Base-by-base conservation (phyloP, 2,797 vertebrate species). In the Benthosema pterotum region DNA sequence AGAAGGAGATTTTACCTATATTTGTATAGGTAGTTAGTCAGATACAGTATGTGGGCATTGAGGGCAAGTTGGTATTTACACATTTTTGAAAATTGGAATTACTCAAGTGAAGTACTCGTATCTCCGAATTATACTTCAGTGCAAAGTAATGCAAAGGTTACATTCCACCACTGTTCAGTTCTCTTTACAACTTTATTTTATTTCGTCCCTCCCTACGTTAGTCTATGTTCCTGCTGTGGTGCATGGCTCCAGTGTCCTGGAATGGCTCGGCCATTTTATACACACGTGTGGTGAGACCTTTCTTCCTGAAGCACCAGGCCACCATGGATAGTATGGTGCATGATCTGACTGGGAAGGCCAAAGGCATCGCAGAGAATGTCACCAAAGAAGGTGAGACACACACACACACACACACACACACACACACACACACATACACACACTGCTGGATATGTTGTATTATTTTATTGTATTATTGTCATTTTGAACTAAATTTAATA, bases 161-260 rank as follows among this genome's bases (percentile, higher is more conserved):
- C 22, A 3, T 25, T 25, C 1, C 22, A 25, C 22, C 22, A 25
- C 22, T 25, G 22, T 25, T 25, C 28, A 32, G 28, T 7, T 32
- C 28, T 7, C 7, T 32, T 32, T 32, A 5, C 28, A 32, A 32
- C 13, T 11, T 54, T 2, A 67, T 18, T 15, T 0, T 19, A 43
- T n/a, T 62, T 32, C n/a, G 11, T 14, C 46, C 42, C 56, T 32
- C 46, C 69, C 46, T 52, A 6, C 8, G 28, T 32, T 91, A 99
- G 97, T 98, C 96, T 79, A 13, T 93, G 76, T 99, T 99, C 93
- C 90, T 99, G 88, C 65, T 98, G 53, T 99, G 96, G 96, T 99
- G 97, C 73, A 99, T 99, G 97, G 92, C 89, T 11, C 97, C 97
- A 0, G 84, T 95, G 28, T 83, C 92, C 0, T 98, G 96, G 96